Conservation (phyloP, 2,888 invertebrate genomes). For the Caenorhabditis afra region DNA sequence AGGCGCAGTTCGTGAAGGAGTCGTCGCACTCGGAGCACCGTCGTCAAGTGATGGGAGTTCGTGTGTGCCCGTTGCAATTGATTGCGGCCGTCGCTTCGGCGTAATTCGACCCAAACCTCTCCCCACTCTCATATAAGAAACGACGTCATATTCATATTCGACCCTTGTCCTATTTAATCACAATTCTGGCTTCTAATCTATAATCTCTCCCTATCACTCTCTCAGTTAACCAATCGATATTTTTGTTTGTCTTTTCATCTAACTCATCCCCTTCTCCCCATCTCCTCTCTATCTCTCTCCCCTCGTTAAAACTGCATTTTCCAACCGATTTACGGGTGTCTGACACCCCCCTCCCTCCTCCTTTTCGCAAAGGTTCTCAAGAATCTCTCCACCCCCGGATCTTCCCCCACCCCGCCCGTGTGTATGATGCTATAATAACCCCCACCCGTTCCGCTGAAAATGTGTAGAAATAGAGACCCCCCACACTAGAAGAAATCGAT, state of each 20-base stretch:
- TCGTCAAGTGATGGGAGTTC: constrained; percentile 49
- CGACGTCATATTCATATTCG: constrained; percentile 32
- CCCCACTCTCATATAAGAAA: background rate
- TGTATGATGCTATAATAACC: background rate
- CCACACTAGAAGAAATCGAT: constrained; percentile 13
- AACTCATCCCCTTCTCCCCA: constrained; percentile 60
- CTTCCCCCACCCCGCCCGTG: constrained; percentile 5
- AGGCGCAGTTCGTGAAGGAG: background rate
- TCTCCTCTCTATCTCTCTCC: constrained; percentile 27
- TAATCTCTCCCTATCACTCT: constrained; percentile 8
- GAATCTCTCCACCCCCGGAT: too few species aligned
- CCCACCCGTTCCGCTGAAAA: too few species aligned
- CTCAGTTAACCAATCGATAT: constrained; percentile 5
- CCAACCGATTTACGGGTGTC: constrained; percentile 18
- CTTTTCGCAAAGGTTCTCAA: background rate
- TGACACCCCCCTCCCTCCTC: background rate
- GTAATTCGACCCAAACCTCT: constrained; percentile 42
- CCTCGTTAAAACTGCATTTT: constrained; percentile 34
- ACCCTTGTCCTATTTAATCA: constrained; percentile 43
- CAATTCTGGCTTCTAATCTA: constrained; percentile 42
- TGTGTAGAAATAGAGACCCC: too few species aligned
- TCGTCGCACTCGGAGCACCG: background rate
- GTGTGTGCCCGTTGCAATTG: constrained; percentile 70
- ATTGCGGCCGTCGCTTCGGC: constrained; percentile 70
- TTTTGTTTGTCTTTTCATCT: constrained; percentile 16